Evolutionary conservation across 2,888 invertebrate species (phyloP).

Genomic region (Artemia sinica): DNA sequence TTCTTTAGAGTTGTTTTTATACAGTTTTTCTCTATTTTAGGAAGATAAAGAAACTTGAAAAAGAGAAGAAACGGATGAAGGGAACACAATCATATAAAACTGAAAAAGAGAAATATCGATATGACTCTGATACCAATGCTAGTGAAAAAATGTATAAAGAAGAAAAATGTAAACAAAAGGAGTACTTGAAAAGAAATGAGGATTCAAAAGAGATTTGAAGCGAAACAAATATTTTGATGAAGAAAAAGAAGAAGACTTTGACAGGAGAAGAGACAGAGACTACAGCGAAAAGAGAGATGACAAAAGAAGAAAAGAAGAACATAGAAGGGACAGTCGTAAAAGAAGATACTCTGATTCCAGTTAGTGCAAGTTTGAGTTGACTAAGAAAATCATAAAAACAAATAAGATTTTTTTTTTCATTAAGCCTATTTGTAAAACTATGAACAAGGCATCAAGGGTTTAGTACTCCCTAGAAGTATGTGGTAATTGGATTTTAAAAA

Average conservation of each 20-base stretch:
- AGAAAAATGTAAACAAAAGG: not conserved
- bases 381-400: too few species aligned
- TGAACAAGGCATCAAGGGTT: too few species aligned
- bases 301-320: not conserved
- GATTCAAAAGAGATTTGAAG: not conserved
- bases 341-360: not conserved
- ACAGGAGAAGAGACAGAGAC: not conserved
- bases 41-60: conserved; percentile 12
- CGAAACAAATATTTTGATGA: not conserved
- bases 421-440: too few species aligned
- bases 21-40: not conserved
- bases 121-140: not conserved
- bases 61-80: conserved; percentile 5
- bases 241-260: too few species aligned
- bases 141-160: not conserved
- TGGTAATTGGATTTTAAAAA: too few species aligned
- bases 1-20: too few species aligned
- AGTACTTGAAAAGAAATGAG: not conserved
- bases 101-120: not conserved
- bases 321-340: not conserved
- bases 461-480: too few species aligned
- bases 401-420: too few species aligned
- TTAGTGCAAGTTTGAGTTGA: not conserved
- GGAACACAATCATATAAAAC: not conserved
- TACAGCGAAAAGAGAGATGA: not conserved